Percentiles rank a stretch among this genome's conserved stretches.
These are phyloP conservation scores for Micrasema longulum DNA, from an alignment of 1,140 invertebrate genomes.

Conservation along the genomic window DNA sequence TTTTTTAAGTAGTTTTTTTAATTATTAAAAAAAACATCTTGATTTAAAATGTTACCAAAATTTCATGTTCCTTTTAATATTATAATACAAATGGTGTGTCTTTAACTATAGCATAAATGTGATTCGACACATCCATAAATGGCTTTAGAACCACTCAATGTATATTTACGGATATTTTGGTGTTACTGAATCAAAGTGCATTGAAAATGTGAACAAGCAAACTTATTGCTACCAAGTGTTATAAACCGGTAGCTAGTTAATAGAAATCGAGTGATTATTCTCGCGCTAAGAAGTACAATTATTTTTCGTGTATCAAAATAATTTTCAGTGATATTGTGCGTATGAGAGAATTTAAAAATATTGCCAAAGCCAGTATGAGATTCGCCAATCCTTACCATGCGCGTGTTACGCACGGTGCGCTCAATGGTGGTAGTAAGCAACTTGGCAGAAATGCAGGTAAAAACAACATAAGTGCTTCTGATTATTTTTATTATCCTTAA, in stretches of 20 bases:
- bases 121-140: slow-evolving; percentile 22
- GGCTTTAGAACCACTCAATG: slow-evolving; percentile 27
- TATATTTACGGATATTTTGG: slow-evolving; percentile 41
- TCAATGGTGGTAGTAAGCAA: slow-evolving; percentile 3
- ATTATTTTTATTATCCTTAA: too few relatives aligned
- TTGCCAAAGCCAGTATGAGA: slow-evolving; percentile 45
- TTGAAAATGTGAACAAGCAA: slow-evolving; percentile 33
- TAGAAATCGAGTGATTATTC: slow-evolving; percentile 1
- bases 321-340: too few relatives aligned
- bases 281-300: background rate
- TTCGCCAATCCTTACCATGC: slow-evolving; percentile 47
- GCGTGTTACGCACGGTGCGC: slow-evolving; percentile 18
- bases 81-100: too few relatives aligned
- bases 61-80: too few relatives aligned
- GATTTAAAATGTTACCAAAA: too few relatives aligned
- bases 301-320: background rate
- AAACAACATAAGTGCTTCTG: too few relatives aligned
- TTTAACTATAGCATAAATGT: background rate
- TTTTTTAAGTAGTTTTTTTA: too few relatives aligned
- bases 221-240: background rate
- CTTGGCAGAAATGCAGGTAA: slow-evolving; percentile 23
- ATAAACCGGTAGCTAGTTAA: background rate
- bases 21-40: too few relatives aligned
- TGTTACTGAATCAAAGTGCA: slow-evolving; percentile 8
- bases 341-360: slow-evolving; percentile 3